Base-by-base conservation (phyloP, 1,140 invertebrate species). In the Aricia agestis region DNA sequence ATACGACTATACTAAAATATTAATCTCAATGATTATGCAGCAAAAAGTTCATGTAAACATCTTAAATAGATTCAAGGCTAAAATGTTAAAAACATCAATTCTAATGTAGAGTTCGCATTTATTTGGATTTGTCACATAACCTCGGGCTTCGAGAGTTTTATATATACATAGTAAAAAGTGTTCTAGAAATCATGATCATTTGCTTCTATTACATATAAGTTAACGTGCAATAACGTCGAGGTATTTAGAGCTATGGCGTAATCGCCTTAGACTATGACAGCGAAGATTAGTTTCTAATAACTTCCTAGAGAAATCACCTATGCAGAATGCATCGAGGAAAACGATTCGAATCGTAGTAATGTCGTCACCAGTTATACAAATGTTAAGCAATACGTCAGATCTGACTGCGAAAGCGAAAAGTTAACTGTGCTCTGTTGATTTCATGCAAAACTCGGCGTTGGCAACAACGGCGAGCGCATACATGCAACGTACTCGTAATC, bases 401-500 rank as follows among this genome's bases (percentile, higher is more conserved):
- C 9, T 6, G 57, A 69, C 32, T 69, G 32, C 25, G 42, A 66
- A 66, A 58, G 70, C 63, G 45, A 66, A 71, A 66, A 61, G 41
- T 19, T 45, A 69, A 61, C 45, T 67, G 42, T 70, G 19, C 66
- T 65, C 67, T 73, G 70, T 74, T 68, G 72, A 70, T 70, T 61
- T 70, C 66, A 68, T 70, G 57, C 68, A 70, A 25, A 69, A 59
- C 57, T 68, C n/a, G 61, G 42, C 11, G 66, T 73, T 76, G 72
- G 67, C 75, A 76, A 70, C 67, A 63, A n/a, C 18, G 67, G 70
- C 70, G 19, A 71, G 63, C 57, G 74, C 63, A 66, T 70, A 65
- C 58, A 63, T 41, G 36, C 58, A 59, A 32, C 63, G n/a, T 41
- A 45, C 13, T 61, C 61, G 58, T 59, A 59, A 61, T 69, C 32